Base-by-base conservation (phyloP, 2,888 invertebrate species). In the Chaetogeoica ovagalla region DNA sequence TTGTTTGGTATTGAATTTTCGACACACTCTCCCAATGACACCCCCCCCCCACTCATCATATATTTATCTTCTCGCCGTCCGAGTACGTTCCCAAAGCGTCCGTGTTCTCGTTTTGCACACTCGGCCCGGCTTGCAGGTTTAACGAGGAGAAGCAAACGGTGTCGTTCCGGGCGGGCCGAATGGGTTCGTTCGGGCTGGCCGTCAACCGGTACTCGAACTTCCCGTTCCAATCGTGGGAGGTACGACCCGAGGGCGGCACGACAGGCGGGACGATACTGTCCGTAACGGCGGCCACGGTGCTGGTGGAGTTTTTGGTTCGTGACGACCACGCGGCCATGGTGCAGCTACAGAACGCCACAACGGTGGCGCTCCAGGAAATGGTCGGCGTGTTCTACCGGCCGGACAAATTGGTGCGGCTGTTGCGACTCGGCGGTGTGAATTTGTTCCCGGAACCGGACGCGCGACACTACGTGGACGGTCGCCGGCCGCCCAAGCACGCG, bases 151-250 rank as follows among this genome's bases (percentile, higher is more conserved):
- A 94, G 84, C 90, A 93, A 82, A 83, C 83, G 30, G 39, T 94
- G 65, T 91, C 92, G 83, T 94, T 95, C 84, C 88, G 94, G 74
- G 92, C 92, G 0, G 93, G 93, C 0, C 89, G 90, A 76, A 88
- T 93, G 83, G 90, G 90, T 89, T 90, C 90, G 85, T 91, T 92
- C 82, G 94, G 92, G 0, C 89, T 95, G 82, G 94, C 93, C 0
- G 88, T 91, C 0, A 89, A 91, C 82, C 89, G 91, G 74, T 94
- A 93, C 86, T 89, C 91, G 81, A 95, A 95, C 85, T 87, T 95
- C 84, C 95, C 95, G 0, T 95, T 91, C 85, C 95, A 95, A 86
- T 92, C 92, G 0, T 95, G 95, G 94, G 95, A 95, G 84, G 84
- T 95, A 11, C 91, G 90, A 83, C 94, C 94, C 0, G 90, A 91